These are phyloP conservation scores for Meloidogyne hapla DNA, from an alignment of 1,140 invertebrate genomes.

Conservation along the genomic window DNA sequence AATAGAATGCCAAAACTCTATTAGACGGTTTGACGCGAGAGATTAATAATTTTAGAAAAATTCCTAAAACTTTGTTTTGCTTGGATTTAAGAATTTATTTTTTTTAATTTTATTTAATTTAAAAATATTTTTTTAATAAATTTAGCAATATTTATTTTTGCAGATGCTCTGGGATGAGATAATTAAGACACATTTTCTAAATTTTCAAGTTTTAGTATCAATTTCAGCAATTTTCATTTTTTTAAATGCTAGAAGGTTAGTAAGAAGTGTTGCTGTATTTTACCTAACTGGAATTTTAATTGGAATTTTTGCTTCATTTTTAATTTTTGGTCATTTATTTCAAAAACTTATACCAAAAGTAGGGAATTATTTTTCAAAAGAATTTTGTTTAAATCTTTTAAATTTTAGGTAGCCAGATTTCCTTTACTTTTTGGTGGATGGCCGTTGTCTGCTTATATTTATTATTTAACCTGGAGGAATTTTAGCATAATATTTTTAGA, in stretches of 20 bases:
- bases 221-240: conserved; percentile 14
- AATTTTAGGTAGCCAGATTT: neutral
- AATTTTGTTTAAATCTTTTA: neutral
- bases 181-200: neutral
- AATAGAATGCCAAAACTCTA: too few species aligned
- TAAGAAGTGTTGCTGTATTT: conserved; percentile 9
- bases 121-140: neutral
- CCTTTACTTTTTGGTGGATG: conserved; percentile 31
- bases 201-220: neutral
- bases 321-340: conserved; percentile 17
- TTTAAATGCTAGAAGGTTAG: conserved; percentile 8
- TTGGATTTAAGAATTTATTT: too few species aligned
- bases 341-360: conserved; percentile 21
- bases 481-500: conserved; percentile 17
- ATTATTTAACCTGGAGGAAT: conserved; percentile 28
- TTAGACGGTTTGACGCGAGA: too few species aligned
- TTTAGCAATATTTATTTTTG: neutral
- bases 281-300: conserved; percentile 17
- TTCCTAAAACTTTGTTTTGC: too few species aligned
- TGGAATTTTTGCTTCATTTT: conserved; percentile 14
- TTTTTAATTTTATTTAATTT: neutral
- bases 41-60: too few species aligned
- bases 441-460: conserved; percentile 22
- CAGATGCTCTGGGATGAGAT: neutral
- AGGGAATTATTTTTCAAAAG: neutral